Base-by-base conservation (phyloP, 1,140 invertebrate genomes). In the Telenomus remus region DNA sequence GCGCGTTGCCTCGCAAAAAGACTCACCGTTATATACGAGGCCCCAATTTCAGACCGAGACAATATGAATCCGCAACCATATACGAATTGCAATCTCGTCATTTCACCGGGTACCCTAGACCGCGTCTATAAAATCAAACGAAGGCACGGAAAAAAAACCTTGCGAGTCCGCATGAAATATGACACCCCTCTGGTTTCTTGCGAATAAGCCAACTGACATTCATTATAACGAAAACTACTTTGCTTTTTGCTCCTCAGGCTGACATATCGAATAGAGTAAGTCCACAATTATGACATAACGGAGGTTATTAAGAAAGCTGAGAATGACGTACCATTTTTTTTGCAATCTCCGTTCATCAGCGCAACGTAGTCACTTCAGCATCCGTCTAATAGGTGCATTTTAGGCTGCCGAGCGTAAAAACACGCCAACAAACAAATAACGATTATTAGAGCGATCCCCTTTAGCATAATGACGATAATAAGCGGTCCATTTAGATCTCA, bases 241-340 rank as follows among this genome's bases (percentile, higher is more conserved):
- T 1, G 19, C 2, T 27, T 27, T 27, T 27, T 27, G 19, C 19
- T 27, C 1, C 19, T 27, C 46, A 51, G 56, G 59, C 39, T 51
- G 57, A 51, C 59, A 47, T 47, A 53, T 57, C n/a, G 14, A 63
- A 49, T 51, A 57, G 47, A 27, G 47, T 53, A 50, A 57, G 59
- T 37, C 59, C 39, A 53, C 46, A 71, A 72, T 64, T 72, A 53
- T 64, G 59, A 72, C 48, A 64, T 72, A 72, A 72, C 53, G 34
- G 8, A 13, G 60, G 16, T 57, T 51, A 71, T 63, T 71, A 71
- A 56, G 57, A 55, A 63, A 56, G 44, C 4, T 9, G 35, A 56
- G 68, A 64, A 60, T 54, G 59, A 57, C 53, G 59, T 47, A 27
- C 11, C 51, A 48, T 57, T 64, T 64, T 71, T 70, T 13, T 42